Evolutionary conservation across 2,888 invertebrate species (phyloP).

Genomic region (Didymodactylos carnosus): DNA sequence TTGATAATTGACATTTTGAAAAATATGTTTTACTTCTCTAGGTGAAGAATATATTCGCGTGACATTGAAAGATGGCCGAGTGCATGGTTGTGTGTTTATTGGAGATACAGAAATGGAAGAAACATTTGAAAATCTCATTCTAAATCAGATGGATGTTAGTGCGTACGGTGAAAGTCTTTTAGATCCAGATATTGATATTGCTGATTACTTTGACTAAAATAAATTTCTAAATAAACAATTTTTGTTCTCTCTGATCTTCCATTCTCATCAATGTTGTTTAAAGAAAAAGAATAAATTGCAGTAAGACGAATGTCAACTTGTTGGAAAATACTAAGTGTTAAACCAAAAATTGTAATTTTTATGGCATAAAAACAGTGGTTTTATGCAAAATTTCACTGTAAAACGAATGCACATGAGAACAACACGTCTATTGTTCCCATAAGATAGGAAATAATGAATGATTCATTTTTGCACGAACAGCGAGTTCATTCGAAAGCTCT

Average conservation of each 20-base stretch:
- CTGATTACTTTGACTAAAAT: constrained; percentile 95
- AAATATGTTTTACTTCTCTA: too few relatives aligned
- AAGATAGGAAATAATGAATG: neutral
- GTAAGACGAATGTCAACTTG: too few relatives aligned
- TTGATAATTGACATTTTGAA: constrained; percentile 29
- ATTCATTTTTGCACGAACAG: neutral
- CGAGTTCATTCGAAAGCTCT: neutral
- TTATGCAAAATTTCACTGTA: too few relatives aligned
- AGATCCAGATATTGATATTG: constrained; percentile 84
- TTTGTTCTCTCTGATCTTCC: too few relatives aligned
- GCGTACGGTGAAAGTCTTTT: constrained; percentile 72
- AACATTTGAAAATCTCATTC: constrained; percentile 86
- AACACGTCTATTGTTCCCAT: too few relatives aligned
- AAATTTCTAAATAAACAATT: too few relatives aligned
- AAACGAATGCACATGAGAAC: too few relatives aligned
- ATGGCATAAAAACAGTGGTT: too few relatives aligned
- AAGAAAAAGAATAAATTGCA: too few relatives aligned
- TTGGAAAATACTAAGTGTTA: too few relatives aligned
- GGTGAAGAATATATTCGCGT: constrained; percentile 51
- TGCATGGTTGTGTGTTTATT: constrained; percentile 80
- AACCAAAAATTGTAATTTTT: too few relatives aligned
- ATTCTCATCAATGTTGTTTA: too few relatives aligned
- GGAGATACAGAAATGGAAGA: constrained; percentile 94
- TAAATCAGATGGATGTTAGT: constrained; percentile 73
- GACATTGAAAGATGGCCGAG: constrained; percentile 56